phyloP scores from a whole-genome alignment of 2,888 invertebrate genomes.

The Aspidiotus rigidus region DNA sequence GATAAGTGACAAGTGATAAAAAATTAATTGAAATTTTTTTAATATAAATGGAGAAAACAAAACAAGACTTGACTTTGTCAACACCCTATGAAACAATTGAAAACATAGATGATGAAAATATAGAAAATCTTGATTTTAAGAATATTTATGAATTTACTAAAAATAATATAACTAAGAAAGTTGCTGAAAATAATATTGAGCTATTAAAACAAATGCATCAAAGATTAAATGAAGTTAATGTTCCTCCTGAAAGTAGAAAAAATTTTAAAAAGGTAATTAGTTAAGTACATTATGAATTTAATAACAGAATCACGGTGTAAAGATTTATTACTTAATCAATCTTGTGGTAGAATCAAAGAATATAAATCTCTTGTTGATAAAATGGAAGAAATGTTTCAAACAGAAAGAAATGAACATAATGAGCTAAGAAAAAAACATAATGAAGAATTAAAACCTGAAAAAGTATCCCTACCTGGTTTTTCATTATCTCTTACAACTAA shows the following conservation, averaged over 20 bases:
- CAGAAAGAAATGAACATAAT: conserved; percentile 16
- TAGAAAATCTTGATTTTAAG: conserved; percentile 5
- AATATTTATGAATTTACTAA: conserved; percentile 7
- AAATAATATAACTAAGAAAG: conserved; percentile 9
- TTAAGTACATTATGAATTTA: conserved; percentile 9
- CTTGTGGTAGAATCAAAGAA: conserved; percentile 9
- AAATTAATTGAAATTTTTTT: background rate
- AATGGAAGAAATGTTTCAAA: conserved; percentile 11
- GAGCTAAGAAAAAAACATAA: conserved; percentile 12
- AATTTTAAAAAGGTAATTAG: background rate
- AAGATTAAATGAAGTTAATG: background rate
- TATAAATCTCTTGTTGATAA: conserved; percentile 13
- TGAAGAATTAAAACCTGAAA: conserved; percentile 12
- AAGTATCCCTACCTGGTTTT: background rate
- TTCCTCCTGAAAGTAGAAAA: conserved; percentile 14
- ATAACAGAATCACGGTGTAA: background rate
- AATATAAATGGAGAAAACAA: conserved; percentile 1
- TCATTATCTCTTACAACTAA: too few species aligned
- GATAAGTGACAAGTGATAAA: background rate
- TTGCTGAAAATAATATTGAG: conserved; percentile 13
- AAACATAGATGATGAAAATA: background rate
- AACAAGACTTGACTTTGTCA: conserved; percentile 7
- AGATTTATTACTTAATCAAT: conserved; percentile 17
- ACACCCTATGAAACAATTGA: conserved; percentile 9
- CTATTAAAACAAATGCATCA: conserved; percentile 8